Base-by-base conservation (phyloP, 2,888 invertebrate genomes). In the Lagria hirta region DNA sequence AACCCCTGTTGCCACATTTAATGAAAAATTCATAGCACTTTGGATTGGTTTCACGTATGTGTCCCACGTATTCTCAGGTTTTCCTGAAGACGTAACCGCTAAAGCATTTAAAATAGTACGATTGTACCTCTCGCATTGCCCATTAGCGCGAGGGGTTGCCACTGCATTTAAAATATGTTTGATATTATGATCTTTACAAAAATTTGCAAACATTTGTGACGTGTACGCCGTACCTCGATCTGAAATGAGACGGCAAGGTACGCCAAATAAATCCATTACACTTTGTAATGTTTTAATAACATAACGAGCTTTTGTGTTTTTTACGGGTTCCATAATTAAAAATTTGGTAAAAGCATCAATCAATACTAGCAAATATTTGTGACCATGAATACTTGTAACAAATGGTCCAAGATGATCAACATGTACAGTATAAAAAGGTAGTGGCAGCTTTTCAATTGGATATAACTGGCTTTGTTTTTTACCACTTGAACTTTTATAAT, bases 341-440 rank as follows among this genome's bases (percentile, higher is more conserved):
- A 52, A 61, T 18, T 64, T 61, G 1, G 61, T 63, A 28, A 64
- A 61, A 0, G 33, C 58, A 16, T 61, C 60, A 5, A 64, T 53
- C 1, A 58, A 34, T 2, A 54, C 52, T 4, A 63, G 23, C 5
- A 61, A 29, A 14, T 58, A 46, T 10, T 50, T 55, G 21, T 63
- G 62, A 11, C 49, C 44, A 1, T 24, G 42, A 8, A 21, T 43
- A 24, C 54, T 58, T 2, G 41, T 47, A 22, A 52, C 53, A 33
- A 61, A 63, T 2, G 60, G 62, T 0, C 60, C 57, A 1, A 61
- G 12, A 33, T 64, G 64, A 36, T 66, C 64, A 0, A 35, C 14
- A 18, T 49, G 47, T n/a, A 48, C 8, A 1, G 50, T 48, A 24
- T 46, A 37, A 26, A 49, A 45, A 3, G 45, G 45, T 6, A 26